phyloP scores from a whole-genome alignment of 2,888 invertebrate species.

The Nyleta sp. region DNA sequence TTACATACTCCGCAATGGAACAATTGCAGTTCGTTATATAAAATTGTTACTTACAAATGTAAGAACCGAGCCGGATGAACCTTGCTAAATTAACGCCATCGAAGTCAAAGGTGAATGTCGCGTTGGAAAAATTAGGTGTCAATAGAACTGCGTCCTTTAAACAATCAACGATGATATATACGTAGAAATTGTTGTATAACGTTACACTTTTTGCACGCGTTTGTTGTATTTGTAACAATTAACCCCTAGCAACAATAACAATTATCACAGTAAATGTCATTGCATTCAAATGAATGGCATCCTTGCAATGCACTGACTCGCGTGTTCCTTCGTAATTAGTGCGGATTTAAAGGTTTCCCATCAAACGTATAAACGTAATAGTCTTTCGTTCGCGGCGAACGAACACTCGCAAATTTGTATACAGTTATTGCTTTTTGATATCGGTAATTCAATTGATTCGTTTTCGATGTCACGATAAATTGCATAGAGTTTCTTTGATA shows the following conservation, averaged over 20 bases:
- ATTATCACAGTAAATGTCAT: slow-evolving; percentile 61
- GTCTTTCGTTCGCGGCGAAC: slow-evolving; percentile 7
- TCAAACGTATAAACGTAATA: slow-evolving; percentile 6
- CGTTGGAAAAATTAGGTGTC: slow-evolving; percentile 18
- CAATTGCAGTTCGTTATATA: slow-evolving; percentile 50
- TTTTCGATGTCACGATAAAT: slow-evolving; percentile 36
- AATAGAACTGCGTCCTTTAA: slow-evolving; percentile 28
- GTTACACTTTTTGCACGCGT: slow-evolving; percentile 27
- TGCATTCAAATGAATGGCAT: slow-evolving; percentile 50
- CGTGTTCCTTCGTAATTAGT: slow-evolving; percentile 27
- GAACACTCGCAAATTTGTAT: slow-evolving; percentile 10
- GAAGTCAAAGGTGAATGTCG: slow-evolving; percentile 31
- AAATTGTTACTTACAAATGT: slow-evolving; percentile 53
- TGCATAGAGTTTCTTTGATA: slow-evolving; percentile 5
- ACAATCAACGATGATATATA: slow-evolving; percentile 43
- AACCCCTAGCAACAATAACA: slow-evolving; percentile 59
- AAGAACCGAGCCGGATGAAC: slow-evolving; percentile 29
- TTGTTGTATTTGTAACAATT: slow-evolving; percentile 46
- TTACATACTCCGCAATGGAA: slow-evolving; percentile 25
- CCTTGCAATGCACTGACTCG: slow-evolving; percentile 34
- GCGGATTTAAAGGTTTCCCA: slow-evolving; percentile 12
- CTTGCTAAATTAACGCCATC: slow-evolving; percentile 25
- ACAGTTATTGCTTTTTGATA: slow-evolving; percentile 43
- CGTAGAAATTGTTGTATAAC: slow-evolving; percentile 41
- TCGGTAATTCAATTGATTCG: slow-evolving; percentile 5